phyloP scores from a whole-genome alignment of 2,113 vertebrate species.

The Hirundichthys speculiger region DNA sequence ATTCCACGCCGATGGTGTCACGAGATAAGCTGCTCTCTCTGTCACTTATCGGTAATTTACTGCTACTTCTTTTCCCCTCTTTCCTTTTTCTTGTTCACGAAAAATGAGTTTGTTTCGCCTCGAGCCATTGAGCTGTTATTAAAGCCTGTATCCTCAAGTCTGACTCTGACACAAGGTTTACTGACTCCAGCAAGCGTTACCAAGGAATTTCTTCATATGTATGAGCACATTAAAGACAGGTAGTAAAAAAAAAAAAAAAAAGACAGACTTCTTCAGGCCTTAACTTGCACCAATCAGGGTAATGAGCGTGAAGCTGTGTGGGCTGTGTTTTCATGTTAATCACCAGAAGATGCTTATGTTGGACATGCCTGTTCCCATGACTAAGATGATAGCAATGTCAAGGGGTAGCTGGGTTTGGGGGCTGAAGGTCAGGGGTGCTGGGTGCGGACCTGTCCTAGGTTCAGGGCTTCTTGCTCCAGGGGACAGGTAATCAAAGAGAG shows the following conservation, averaged over 20 bases:
- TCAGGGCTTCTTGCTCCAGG: slow-evolving; percentile 54
- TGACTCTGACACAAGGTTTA: slow-evolving; percentile 44
- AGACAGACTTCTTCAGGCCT: slow-evolving; percentile 28
- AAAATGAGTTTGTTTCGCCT: slow-evolving; percentile 66
- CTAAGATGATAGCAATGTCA: slow-evolving; percentile 54
- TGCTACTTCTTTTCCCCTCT: slow-evolving; percentile 63
- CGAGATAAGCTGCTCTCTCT: slow-evolving; percentile 69
- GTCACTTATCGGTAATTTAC: slow-evolving; percentile 80
- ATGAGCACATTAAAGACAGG: slow-evolving; percentile 24
- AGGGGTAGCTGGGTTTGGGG: slow-evolving; percentile 61
- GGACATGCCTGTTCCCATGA: slow-evolving; percentile 56
- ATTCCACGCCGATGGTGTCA: slow-evolving; percentile 82
- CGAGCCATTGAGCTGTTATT: slow-evolving; percentile 51
- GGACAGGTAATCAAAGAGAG: slow-evolving; percentile 59
- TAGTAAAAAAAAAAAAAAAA: slow-evolving; percentile 18
- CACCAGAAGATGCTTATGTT: slow-evolving; percentile 46
- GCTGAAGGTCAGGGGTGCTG: slow-evolving; percentile 54
- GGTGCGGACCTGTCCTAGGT: slow-evolving; percentile 48
- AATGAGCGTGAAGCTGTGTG: slow-evolving; percentile 37
- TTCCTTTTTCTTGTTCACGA: slow-evolving; percentile 53
- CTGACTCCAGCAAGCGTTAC: slow-evolving; percentile 57
- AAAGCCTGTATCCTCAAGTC: slow-evolving; percentile 49
- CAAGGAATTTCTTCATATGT: slow-evolving; percentile 54
- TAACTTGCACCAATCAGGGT: slow-evolving; percentile 45
- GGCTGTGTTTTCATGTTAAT: slow-evolving; percentile 62